Evolutionary conservation across 2,888 invertebrate genomes (phyloP).

Genomic region (Cerceris rybyensis): DNA sequence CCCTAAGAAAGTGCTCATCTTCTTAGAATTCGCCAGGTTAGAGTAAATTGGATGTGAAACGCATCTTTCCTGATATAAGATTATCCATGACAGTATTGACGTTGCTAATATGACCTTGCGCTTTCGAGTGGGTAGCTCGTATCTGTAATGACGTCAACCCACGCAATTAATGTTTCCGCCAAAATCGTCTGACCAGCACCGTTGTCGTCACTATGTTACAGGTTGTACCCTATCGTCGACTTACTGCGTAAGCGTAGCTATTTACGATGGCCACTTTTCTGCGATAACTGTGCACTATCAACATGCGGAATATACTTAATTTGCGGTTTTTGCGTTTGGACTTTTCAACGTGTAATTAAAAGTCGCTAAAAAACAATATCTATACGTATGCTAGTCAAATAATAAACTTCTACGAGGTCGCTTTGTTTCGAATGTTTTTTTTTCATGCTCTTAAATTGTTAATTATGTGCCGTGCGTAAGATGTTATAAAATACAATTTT

Average conservation of each 20-base stretch:
- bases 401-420: too few relatives aligned
- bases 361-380: too few relatives aligned
- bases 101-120: constrained; percentile 29
- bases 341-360: too few relatives aligned
- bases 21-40: background rate
- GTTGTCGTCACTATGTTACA: constrained; percentile 17
- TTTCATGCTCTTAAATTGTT: too few relatives aligned
- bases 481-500: too few relatives aligned
- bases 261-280: background rate
- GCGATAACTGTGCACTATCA: too few relatives aligned
- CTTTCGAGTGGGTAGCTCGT: constrained; percentile 5
- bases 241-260: background rate
- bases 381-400: too few relatives aligned
- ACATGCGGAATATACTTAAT: too few relatives aligned
- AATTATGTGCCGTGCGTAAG: too few relatives aligned
- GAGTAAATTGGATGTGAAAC: constrained; percentile 4
- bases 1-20: background rate
- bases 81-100: constrained; percentile 29
- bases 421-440: too few relatives aligned
- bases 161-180: constrained; percentile 51
- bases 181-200: constrained; percentile 40
- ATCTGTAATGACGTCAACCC: constrained; percentile 39
- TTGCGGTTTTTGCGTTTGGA: too few relatives aligned
- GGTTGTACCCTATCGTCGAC: too few relatives aligned
- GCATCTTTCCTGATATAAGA: constrained; percentile 1